Conservation (phyloP, 2,888 invertebrate species). For the Conchocele bisecta region DNA sequence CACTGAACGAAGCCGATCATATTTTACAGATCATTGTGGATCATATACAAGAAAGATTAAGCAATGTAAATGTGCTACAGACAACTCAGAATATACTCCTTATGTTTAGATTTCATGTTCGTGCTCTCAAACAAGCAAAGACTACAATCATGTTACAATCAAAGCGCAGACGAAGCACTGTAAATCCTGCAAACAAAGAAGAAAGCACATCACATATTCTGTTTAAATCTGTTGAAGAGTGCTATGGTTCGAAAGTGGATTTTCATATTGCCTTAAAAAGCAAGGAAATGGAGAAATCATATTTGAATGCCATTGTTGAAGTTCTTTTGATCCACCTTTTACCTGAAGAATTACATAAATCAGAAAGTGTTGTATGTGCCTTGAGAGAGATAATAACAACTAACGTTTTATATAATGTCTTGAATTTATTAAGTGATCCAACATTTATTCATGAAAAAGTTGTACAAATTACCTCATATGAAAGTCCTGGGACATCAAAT, state of each 20-base stretch:
- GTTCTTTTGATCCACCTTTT: constrained; percentile 40
- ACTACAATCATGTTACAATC: constrained; percentile 38
- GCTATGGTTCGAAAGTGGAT: constrained; percentile 53
- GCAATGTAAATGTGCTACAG: constrained; percentile 38
- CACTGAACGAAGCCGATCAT: constrained; percentile 60
- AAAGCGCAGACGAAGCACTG: constrained; percentile 27
- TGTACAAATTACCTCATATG: constrained; percentile 67
- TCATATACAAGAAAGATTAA: constrained; percentile 47
- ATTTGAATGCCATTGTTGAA: constrained; percentile 49
- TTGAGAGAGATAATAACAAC: constrained; percentile 63
- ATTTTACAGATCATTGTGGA: constrained; percentile 54
- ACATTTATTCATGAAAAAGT: constrained; percentile 72
- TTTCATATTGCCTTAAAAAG: constrained; percentile 58
- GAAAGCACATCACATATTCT: not conserved
- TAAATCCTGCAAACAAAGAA: constrained; percentile 11
- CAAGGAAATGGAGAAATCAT: constrained; percentile 49
- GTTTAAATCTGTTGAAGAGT: constrained; percentile 56
- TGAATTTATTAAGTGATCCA: constrained; percentile 64
- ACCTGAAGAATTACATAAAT: constrained; percentile 34
- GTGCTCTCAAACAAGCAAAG: constrained; percentile 45
- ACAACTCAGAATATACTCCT: constrained; percentile 44
- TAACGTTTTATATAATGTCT: constrained; percentile 66
- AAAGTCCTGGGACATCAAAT: constrained; percentile 28
- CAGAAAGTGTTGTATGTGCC: constrained; percentile 43
- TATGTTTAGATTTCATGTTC: constrained; percentile 49